These are phyloP conservation scores for Drosophila sulfurigaster DNA, from an alignment of 1,140 invertebrate genomes.

Conservation along the genomic window DNA sequence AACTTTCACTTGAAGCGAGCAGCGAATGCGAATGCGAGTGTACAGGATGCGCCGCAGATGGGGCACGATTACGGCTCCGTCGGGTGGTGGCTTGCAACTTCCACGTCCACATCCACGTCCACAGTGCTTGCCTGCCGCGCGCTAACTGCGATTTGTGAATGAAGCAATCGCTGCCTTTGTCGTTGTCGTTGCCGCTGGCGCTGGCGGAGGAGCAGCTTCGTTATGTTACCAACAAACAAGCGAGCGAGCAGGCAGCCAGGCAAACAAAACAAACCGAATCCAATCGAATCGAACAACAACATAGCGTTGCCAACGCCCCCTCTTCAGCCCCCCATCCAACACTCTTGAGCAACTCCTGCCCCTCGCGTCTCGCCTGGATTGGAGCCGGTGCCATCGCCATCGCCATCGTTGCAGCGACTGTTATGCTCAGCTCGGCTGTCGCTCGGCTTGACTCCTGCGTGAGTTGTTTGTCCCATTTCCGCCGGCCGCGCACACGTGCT, in stretches of 20 bases:
- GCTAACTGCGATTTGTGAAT: conserved; percentile 80
- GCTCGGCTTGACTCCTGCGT: conserved; percentile 39
- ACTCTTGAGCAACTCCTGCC: not conserved
- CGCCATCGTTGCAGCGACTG: conserved; percentile 28
- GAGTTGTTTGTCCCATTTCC: conserved; percentile 78
- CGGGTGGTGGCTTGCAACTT: conserved; percentile 46
- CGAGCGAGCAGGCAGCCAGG: not conserved
- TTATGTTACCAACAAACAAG: conserved; percentile 75
- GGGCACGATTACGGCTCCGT: not conserved
- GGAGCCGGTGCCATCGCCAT: conserved; percentile 32
- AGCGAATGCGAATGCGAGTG: not conserved
- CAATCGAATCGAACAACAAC: conserved; percentile 40
- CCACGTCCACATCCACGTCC: conserved; percentile 65
- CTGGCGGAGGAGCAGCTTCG: conserved; percentile 33
- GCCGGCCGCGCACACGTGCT: conserved; percentile 47
- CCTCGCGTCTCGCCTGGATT: not conserved
- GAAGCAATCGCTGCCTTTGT: conserved; percentile 29
- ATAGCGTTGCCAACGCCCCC: conserved; percentile 47
- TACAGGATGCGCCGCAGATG: not conserved
- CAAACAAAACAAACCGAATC: conserved; percentile 5
- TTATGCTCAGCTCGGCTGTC: conserved; percentile 48
- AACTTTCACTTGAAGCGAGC: conserved; percentile 40
- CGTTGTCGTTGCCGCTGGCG: not conserved
- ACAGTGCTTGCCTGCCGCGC: conserved; percentile 65
- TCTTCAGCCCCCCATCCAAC: not conserved